Percentiles rank a stretch among this genome's conserved stretches.
phyloP scores from a whole-genome alignment of 2,113 vertebrate species.

The Cercopithecus mona region DNA sequence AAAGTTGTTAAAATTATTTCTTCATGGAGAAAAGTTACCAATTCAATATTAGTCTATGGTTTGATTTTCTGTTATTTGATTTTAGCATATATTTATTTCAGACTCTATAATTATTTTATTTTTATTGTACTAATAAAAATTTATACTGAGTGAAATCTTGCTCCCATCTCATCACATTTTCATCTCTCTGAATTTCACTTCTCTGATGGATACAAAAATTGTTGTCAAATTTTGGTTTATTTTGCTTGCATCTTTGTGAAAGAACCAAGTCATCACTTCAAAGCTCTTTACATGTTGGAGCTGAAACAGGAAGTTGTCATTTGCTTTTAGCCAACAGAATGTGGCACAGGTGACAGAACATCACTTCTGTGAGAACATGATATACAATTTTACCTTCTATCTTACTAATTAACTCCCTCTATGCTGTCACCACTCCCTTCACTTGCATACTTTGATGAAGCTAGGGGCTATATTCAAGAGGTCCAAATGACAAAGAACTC shows the following conservation, averaged over 20 bases:
- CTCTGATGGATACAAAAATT: neutral
- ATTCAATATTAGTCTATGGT: neutral
- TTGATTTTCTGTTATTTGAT: neutral
- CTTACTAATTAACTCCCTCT: neutral
- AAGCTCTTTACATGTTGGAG: neutral
- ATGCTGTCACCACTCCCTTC: too few species aligned
- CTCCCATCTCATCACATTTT: neutral
- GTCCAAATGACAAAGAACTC: neutral
- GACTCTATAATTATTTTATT: neutral
- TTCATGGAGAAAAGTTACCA: neutral
- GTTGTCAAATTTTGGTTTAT: neutral
- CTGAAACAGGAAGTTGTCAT: neutral
- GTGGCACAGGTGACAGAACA: neutral
- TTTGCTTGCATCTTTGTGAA: neutral
- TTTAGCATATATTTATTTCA: neutral
- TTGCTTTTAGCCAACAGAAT: neutral
- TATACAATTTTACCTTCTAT: neutral
- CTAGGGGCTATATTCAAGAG: neutral
- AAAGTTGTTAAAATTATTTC: neutral
- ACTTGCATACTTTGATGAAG: neutral
- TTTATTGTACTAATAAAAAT: neutral
- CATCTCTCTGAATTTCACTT: neutral
- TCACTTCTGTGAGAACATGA: neutral
- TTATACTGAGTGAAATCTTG: neutral
- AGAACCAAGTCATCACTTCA: neutral